Percentiles rank a stretch among this genome's conserved stretches.
Conservation (phyloP, 2,113 vertebrate genomes). For the Astur gentilis region DNA sequence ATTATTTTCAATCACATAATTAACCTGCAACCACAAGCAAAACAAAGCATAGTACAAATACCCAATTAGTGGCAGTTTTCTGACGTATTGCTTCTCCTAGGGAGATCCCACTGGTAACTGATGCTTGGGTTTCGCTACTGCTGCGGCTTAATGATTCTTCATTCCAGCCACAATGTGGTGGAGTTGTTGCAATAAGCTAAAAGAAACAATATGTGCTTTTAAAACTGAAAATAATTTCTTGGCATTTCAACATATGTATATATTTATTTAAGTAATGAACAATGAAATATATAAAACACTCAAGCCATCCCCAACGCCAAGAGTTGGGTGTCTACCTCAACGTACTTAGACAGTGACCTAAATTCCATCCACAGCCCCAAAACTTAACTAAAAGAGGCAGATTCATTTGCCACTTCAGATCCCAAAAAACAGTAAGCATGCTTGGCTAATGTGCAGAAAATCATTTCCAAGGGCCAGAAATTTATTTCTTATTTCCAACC, state of each 20-base stretch:
- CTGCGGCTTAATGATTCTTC: conserved; percentile 11
- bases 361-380: neutral
- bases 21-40: neutral
- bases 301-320: fast-evolving
- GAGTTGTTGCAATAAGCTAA: conserved; percentile 32
- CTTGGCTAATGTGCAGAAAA: too few relatives aligned
- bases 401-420: neutral
- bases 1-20: neutral
- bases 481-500: neutral
- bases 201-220: neutral
- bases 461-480: neutral
- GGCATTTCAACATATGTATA: neutral
- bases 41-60: neutral
- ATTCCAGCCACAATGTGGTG: neutral
- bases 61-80: neutral
- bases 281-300: fast-evolving
- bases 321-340: neutral
- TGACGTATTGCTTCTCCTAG: conserved; percentile 48
- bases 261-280: fast-evolving
- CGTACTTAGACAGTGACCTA: fast-evolving
- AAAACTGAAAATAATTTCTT: neutral
- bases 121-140: conserved; percentile 41
- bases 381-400: neutral
- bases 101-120: conserved; percentile 24
- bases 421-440: neutral